Evolutionary conservation across 2,888 invertebrate species (phyloP).

Genomic region (Elysia crispata): DNA sequence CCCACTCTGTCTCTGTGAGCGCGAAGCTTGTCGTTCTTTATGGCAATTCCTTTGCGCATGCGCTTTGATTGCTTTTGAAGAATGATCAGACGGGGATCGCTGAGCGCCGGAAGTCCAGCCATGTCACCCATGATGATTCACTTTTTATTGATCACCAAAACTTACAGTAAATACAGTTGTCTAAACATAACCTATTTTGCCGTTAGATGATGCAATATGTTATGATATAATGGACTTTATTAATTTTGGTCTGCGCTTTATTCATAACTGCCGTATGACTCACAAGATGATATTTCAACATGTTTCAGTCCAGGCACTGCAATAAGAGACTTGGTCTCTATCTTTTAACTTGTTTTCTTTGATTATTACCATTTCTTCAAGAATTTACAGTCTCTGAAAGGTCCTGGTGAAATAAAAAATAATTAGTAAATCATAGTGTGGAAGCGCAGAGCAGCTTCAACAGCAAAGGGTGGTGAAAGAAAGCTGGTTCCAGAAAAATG

Average conservation of each 20-base stretch:
- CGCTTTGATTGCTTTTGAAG: conserved; percentile 56
- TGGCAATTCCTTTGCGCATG: conserved; percentile 54
- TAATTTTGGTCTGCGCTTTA: background rate
- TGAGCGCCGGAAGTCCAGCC: conserved; percentile 55
- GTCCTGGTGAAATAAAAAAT: no score
- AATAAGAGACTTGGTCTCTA: no score
- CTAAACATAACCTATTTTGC: background rate
- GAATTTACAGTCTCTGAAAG: no score
- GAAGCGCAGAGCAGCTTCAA: no score
- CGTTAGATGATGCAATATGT: background rate
- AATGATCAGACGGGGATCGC: conserved; percentile 55
- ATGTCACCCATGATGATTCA: conserved; percentile 42
- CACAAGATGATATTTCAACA: no score
- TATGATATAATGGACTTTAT: background rate
- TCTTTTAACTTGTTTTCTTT: no score
- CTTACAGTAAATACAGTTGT: background rate
- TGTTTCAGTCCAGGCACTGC: no score
- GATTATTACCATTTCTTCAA: no score
- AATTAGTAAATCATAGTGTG: no score
- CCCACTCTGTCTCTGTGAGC: conserved; percentile 13
- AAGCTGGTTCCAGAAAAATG: background rate
- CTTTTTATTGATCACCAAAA: background rate
- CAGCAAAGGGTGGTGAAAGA: background rate
- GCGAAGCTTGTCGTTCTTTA: conserved; percentile 57
- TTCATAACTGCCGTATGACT: no score